Evolutionary conservation across 2,888 invertebrate species (phyloP), one percentile per base, ranked within the genome.

Genomic region (Drosophila merina): DNA sequence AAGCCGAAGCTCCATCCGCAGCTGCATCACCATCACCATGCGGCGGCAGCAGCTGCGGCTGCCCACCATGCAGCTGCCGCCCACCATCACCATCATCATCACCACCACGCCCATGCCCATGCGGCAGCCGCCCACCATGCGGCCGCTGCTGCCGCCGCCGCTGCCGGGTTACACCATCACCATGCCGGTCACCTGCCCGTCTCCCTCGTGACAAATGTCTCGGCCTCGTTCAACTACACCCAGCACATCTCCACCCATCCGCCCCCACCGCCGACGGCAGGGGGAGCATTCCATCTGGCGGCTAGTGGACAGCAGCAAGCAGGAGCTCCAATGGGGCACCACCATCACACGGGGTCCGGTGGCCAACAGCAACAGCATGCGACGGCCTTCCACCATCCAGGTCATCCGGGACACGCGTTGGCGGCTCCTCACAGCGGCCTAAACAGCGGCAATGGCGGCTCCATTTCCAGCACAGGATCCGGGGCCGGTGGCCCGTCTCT

Each of bases 1-100:
- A 98, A 98, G 92, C 97, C 98, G 5, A 98, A 98, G 92, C 92
- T 95, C 72, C 96, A 95, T 88, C 92, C 93, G 7, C 91, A 92
- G 62, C 67, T 92, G 60, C 91, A 92, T 74, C 91, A 91, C 71
- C 89, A 90, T 45, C 89, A 85, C 26, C 89, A 90, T 58, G 89
- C 89, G 14, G 72, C 72, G 5, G 72, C 72, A 28, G 81, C 81
- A 5, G 77, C 80, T 3, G 81, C 81, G 2, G 81, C 83, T 0
- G 74, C 73, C 12, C 83, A 83, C 44, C 81, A 81, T 55, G 86
- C 86, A 3, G 81, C 83, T 9, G 83, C 83, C 2, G 76, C 78
- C 9, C 77, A 81, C 45, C 82, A 80, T 48, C 84, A 86, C 63
- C 81, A 87, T 28, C 82, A 85, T 12, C 86, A 83, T 58, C 89